Percentiles rank a stretch among this genome's conserved stretches.
Evolutionary conservation across 2,797 vertebrate genomes (phyloP).

Genomic region (Carcharodon carcharias): DNA sequence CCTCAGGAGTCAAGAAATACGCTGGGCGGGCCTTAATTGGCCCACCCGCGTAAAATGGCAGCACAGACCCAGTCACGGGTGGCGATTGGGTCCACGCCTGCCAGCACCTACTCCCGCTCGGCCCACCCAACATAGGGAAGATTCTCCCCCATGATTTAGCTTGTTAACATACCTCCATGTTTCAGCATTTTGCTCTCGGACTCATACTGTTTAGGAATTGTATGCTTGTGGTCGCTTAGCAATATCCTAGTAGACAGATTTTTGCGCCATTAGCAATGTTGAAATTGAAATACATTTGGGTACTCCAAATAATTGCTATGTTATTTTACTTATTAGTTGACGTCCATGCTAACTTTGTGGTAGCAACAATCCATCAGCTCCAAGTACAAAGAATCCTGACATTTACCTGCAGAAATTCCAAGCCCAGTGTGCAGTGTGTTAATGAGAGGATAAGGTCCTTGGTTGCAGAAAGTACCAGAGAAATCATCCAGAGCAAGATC

Average conservation of each 20-base stretch:
- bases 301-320: not conserved
- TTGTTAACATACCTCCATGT: not conserved
- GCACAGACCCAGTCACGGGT: too few relatives aligned
- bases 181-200: not conserved
- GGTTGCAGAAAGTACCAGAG: slow-evolving; percentile 57
- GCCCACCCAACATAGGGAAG: too few relatives aligned
- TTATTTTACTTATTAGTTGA: not conserved
- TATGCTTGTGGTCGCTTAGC: not conserved
- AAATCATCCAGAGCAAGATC: slow-evolving; percentile 58
- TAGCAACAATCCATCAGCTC: not conserved
- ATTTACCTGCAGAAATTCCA: slow-evolving; percentile 46
- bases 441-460: slow-evolving; percentile 59
- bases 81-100: too few relatives aligned
- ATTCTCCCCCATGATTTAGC: not conserved
- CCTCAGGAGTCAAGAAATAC: too few relatives aligned
- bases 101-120: too few relatives aligned
- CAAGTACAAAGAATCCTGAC: slow-evolving; percentile 38
- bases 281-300: not conserved
- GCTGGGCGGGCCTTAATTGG: too few relatives aligned
- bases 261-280: not conserved
- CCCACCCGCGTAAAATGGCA: too few relatives aligned
- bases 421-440: slow-evolving; percentile 56
- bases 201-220: not conserved
- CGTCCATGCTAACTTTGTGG: not conserved
- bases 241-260: not conserved